A percentile compares a stretch with the other conserved stretches of the same genome.
phyloP scores from a whole-genome alignment of 2,113 vertebrate genomes.

The Balaenoptera acutorostrata region DNA sequence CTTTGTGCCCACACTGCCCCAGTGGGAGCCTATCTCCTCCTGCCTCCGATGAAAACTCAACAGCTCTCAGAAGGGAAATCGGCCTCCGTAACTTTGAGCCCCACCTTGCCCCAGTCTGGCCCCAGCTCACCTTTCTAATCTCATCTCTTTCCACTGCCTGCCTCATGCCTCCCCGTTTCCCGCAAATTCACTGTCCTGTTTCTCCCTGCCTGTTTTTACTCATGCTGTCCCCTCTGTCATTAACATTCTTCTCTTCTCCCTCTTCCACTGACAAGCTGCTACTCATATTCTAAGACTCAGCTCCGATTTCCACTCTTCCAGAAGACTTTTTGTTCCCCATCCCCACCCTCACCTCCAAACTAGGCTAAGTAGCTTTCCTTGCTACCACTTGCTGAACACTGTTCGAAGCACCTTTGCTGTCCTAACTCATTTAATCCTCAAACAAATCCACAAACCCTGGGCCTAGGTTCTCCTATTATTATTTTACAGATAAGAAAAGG shows the following conservation, averaged over 20 bases:
- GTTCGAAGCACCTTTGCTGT: not conserved
- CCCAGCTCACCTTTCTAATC: not conserved
- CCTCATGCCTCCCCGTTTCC: not conserved
- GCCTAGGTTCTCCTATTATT: not conserved
- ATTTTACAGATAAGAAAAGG: slow-evolving; percentile 1
- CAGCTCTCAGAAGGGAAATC: not conserved
- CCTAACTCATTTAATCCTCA: not conserved
- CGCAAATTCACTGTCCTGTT: not conserved
- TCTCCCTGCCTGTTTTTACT: not conserved
- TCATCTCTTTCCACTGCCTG: not conserved
- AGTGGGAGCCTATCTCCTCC: not conserved
- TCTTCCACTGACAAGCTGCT: not conserved
- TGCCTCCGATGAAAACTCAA: not conserved
- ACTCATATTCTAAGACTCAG: not conserved
- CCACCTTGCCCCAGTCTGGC: not conserved
- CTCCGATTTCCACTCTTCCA: not conserved
- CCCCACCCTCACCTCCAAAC: not conserved
- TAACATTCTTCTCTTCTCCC: not conserved
- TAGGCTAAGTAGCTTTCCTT: not conserved
- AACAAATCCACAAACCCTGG: not conserved
- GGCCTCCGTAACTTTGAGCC: not conserved
- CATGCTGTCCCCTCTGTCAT: not conserved
- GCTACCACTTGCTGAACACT: not conserved
- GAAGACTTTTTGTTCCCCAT: not conserved
- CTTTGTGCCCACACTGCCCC: not conserved